Percentiles rank a stretch among this genome's conserved stretches.
Evolutionary conservation across 1,140 invertebrate species (phyloP).

Genomic region (Leguminivora glycinivorella): DNA sequence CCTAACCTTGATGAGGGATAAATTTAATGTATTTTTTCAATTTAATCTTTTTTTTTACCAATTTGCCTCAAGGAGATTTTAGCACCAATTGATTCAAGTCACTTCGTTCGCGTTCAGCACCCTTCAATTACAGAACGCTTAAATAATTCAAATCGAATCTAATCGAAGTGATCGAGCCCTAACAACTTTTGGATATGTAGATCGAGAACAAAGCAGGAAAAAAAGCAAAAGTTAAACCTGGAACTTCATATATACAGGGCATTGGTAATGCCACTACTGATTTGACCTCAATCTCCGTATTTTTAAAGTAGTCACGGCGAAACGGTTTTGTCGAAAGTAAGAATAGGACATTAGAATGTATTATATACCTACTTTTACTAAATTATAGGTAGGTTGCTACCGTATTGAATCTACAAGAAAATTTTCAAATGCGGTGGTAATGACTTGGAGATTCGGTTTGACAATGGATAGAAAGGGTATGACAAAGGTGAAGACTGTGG

Average conservation of each 20-base stretch:
- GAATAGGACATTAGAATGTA: slow-evolving; percentile 51
- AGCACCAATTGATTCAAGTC: too few species aligned
- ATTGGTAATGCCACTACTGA: slow-evolving; percentile 36
- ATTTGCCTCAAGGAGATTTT: too few species aligned
- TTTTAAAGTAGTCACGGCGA: slow-evolving; percentile 43
- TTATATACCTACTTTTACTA: slow-evolving; percentile 47
- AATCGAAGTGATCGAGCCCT: background rate
- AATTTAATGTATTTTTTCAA: too few species aligned
- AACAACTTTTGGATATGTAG: background rate
- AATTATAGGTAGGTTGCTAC: slow-evolving; percentile 36
- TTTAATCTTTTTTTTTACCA: too few species aligned
- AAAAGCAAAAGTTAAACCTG: slow-evolving; percentile 38
- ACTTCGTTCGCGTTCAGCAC: too few species aligned
- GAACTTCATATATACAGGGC: slow-evolving; percentile 27
- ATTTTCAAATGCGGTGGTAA: slow-evolving; percentile 34
- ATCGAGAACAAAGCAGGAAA: slow-evolving; percentile 11
- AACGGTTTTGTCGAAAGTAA: slow-evolving; percentile 46
- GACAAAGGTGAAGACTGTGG: slow-evolving; percentile 34
- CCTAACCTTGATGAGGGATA: too few species aligned
- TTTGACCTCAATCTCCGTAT: slow-evolving; percentile 43
- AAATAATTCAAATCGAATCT: background rate
- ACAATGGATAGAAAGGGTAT: slow-evolving; percentile 56
- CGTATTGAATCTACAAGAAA: slow-evolving; percentile 34
- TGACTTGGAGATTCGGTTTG: slow-evolving; percentile 42
- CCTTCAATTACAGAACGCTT: too few species aligned